Evolutionary conservation across 2,888 invertebrate genomes (phyloP), one percentile per base, ranked within the genome.

Genomic region (Dynastes maya): DNA sequence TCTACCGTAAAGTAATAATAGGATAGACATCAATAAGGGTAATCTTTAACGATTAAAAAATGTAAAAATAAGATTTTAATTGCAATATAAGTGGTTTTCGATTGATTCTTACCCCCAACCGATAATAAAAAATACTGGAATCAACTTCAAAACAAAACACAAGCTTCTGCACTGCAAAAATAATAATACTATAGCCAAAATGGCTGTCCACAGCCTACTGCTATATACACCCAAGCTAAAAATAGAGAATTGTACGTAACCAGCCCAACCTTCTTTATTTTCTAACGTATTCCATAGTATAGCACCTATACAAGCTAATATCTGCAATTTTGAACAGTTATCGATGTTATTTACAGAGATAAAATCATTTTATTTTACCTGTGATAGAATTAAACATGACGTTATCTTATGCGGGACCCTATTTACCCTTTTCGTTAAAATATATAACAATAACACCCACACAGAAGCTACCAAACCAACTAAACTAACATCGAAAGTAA

Each of bases 381-480:
- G 97, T 37, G 96, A 95, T 11, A 95, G 85, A 77, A 95, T 90
- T 71, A 97, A 90, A 83, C 94, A 95, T 32, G 94, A 89, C 0
- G 97, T 97, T 82, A 96, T 92, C 84, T 93, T 92, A 86, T 97
- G 97, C 0, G 97, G 96, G 88, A 96, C 92, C 76, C 94, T 91
- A 82, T 91, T 93, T 83, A 94, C 94, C 84, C 94, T 95, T 85
- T 94, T 95, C 2, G 95, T 95, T 29, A 94, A 88, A 1, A 92
- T 88, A 84, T 97, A 94, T 11, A 97, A 91, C 0, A 93, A 86
- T 0, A 96, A 85, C 70, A 97, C 91, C 96, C 97, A 97, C 6
- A 95, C 88, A 79, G 94, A 94, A 37, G 95, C 95, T 1, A 95
- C 88, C 0, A 95, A 89, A 1, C 96, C 94, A 2, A 95, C 91